A percentile compares a stretch with the other conserved stretches of the same genome.
These are phyloP conservation scores for Cetoscarus ocellatus DNA, from an alignment of 2,797 vertebrate genomes.

Conservation along the genomic window DNA sequence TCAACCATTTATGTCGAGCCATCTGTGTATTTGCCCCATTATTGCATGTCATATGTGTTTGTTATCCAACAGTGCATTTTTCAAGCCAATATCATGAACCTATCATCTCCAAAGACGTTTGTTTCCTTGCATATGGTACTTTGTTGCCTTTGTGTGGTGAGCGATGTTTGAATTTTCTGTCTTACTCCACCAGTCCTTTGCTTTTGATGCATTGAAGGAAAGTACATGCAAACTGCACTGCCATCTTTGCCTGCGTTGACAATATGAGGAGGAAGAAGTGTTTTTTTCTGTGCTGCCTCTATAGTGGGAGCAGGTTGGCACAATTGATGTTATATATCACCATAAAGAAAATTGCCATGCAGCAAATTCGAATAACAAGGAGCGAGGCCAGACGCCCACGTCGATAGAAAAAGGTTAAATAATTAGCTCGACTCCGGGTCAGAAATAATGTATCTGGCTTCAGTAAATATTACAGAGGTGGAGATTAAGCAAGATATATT, in stretches of 20 bases:
- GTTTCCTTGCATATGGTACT: background rate
- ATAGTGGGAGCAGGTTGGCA: slow-evolving; percentile 1
- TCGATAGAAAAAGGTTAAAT: slow-evolving; percentile 35
- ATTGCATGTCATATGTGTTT: slow-evolving; percentile 43
- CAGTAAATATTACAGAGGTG: slow-evolving; percentile 40
- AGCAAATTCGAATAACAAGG: background rate
- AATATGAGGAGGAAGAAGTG: background rate
- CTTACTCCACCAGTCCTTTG: background rate
- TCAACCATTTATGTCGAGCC: slow-evolving; percentile 21
- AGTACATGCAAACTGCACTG: background rate
- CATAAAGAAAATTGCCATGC: slow-evolving; percentile 14
- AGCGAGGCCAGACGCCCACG: background rate
- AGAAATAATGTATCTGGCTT: slow-evolving; percentile 43
- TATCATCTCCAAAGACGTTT: background rate
- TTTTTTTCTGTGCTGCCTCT: background rate
- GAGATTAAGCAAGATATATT: slow-evolving; percentile 50
- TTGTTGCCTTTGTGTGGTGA: slow-evolving; percentile 17
- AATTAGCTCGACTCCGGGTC: slow-evolving; percentile 44
- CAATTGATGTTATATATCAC: slow-evolving; percentile 40
- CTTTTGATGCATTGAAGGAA: slow-evolving; percentile 31
- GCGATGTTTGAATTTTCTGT: slow-evolving; percentile 19
- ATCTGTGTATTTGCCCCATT: slow-evolving; percentile 19
- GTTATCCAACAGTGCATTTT: slow-evolving; percentile 10
- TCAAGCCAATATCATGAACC: background rate
- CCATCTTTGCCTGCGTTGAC: background rate